phyloP scores from a whole-genome alignment of 2,888 invertebrate genomes.

The Stenolophus ochropezus region DNA sequence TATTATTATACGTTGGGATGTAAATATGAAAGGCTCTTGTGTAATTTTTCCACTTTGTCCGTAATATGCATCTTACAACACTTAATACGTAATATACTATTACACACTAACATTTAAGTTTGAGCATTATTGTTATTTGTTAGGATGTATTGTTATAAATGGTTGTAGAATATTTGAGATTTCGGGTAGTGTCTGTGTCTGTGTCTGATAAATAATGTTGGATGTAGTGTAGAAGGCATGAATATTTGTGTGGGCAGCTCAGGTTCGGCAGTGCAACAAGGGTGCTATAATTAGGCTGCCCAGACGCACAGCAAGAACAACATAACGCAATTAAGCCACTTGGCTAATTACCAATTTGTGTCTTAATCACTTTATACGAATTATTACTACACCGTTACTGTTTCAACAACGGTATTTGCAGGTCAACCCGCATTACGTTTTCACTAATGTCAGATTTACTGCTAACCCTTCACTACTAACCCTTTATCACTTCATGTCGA shows the following conservation, averaged over 20 bases:
- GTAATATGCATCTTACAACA: too few relatives aligned
- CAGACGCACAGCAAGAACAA: slow-evolving; percentile 46
- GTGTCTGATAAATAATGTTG: not conserved
- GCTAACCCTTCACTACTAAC: not conserved
- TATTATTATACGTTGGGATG: too few relatives aligned
- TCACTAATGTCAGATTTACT: slow-evolving; percentile 33
- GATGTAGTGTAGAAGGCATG: not conserved
- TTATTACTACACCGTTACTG: slow-evolving; percentile 38
- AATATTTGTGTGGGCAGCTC: not conserved
- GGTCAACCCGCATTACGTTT: slow-evolving; percentile 25
- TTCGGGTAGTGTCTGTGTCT: not conserved
- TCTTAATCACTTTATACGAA: slow-evolving; percentile 50
- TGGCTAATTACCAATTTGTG: slow-evolving; percentile 50
- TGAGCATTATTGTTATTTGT: too few relatives aligned
- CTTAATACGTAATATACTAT: too few relatives aligned
- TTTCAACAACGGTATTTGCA: slow-evolving; percentile 39
- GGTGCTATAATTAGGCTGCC: slow-evolving; percentile 30
- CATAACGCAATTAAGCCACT: slow-evolving; percentile 47
- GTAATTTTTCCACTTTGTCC: too few relatives aligned
- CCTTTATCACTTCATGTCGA: not conserved
- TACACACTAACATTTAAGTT: too few relatives aligned
- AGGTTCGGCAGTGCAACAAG: slow-evolving; percentile 9
- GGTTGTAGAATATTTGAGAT: not conserved
- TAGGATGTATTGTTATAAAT: not conserved
- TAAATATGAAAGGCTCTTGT: too few relatives aligned